Percentiles rank a stretch among this genome's conserved stretches.
Conservation (phyloP, 2,888 invertebrate genomes). For the Disparrhopalites patrizii region DNA sequence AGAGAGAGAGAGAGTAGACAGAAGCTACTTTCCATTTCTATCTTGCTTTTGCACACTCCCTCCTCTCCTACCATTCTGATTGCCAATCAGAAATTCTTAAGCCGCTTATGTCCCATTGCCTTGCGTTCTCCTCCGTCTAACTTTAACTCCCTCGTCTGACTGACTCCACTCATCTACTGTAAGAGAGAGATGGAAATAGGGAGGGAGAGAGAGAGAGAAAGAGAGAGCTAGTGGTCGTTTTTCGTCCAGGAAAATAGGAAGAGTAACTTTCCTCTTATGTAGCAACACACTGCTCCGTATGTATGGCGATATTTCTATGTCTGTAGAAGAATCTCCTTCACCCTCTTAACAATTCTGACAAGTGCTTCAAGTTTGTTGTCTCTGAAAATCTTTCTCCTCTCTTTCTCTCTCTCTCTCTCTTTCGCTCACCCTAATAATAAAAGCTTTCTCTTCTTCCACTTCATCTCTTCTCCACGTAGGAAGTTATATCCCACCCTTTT, state of each 20-base stretch:
- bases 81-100: slow-evolving; percentile 48
- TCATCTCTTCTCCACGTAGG: too few species aligned
- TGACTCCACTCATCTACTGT: slow-evolving; percentile 11
- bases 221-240: neutral
- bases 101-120: slow-evolving; percentile 41
- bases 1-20: slow-evolving; percentile 7
- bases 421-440: too few species aligned
- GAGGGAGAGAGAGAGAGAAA: neutral
- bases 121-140: slow-evolving; percentile 34
- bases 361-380: neutral
- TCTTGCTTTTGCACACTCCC: slow-evolving; percentile 36
- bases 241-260: too few species aligned
- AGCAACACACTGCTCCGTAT: too few species aligned
- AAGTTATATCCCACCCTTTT: too few species aligned
- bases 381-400: too few species aligned
- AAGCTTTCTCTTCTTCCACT: too few species aligned
- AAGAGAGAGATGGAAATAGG: slow-evolving; percentile 14
- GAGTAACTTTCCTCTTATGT: slow-evolving; percentile 16
- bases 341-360: slow-evolving; percentile 24
- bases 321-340: too few species aligned
- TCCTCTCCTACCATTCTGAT: slow-evolving; percentile 46
- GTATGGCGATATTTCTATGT: slow-evolving; percentile 2
- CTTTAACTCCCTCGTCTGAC: slow-evolving; percentile 25
- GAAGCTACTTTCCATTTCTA: slow-evolving; percentile 27
- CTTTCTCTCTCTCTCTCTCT: too few species aligned